Base-by-base conservation (phyloP, 2,113 vertebrate species). In the Elephas maximus region DNA sequence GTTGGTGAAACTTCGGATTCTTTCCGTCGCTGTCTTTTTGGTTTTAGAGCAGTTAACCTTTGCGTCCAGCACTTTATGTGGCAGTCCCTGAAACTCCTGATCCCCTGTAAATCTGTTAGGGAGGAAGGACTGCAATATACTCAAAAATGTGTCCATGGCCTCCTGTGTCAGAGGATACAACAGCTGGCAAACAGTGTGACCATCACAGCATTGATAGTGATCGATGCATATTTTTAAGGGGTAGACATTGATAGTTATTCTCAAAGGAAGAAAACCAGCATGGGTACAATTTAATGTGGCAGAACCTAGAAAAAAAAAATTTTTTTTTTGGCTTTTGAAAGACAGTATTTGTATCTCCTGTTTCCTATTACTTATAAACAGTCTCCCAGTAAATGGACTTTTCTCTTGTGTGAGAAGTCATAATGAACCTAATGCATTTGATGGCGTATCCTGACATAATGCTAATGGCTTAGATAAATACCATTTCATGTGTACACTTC, bases 1-100 rank as follows among this genome's bases (percentile, higher is more conserved):
- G 18, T 37, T 97, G 96, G 94, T 96, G 95, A 98, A 97, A 90
- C 97, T 98, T 97, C 81, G 93, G 23, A 96, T 96, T 98, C 88
- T 97, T 93, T 97, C 94, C 97, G 95, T 97, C 90, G 88, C 96
- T 95, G 79, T 93, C 94, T 91, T 93, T 97, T 94, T 94, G 92
- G 90, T 96, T 86, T 92, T 44, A 57, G 60, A n/a, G 11, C 12
- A 53, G 73, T 30, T 62, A 60, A 0, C 48, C 45, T 89, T 80
- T 57, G 21, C 6, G 5, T 82, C 90, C 69, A 87, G 95, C 91
- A 6, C 82, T 94, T 97, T 95, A 71, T 62, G 4, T 28, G 20
- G 91, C 89, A 80, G 73, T 87, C 83, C 57, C 67, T 84, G 76
- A 93, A 93, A 96, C 60, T 23, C 53, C 20, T 51, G 86, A 82